Percentiles rank a stretch among this genome's conserved stretches.
Conservation (phyloP, 2,113 vertebrate genomes). For the Lampris megalopsis region DNA sequence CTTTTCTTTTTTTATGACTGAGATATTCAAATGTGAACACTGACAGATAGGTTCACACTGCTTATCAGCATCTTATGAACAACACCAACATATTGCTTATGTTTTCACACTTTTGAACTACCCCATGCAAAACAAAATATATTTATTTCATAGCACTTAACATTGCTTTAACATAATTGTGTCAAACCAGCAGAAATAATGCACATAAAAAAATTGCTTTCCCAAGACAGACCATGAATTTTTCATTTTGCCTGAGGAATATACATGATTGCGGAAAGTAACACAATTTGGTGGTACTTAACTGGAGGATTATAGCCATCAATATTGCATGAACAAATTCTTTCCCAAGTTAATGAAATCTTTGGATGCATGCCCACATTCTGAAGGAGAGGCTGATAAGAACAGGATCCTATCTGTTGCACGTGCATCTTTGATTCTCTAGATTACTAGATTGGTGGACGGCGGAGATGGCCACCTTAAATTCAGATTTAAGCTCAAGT, state of each 20-base stretch:
- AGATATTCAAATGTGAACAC: neutral
- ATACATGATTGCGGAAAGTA: conserved; percentile 76
- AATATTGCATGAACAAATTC: conserved; percentile 82
- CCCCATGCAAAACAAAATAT: conserved; percentile 13
- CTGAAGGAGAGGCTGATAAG: conserved; percentile 50
- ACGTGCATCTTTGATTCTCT: neutral
- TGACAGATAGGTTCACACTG: neutral
- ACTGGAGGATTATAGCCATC: conserved; percentile 78
- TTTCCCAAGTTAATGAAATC: conserved; percentile 73
- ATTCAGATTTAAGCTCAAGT: conserved; percentile 11
- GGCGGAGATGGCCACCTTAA: neutral
- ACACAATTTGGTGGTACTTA: conserved; percentile 80
- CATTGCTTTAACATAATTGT: conserved; percentile 50
- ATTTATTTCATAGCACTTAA: conserved; percentile 39
- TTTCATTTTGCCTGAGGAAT: conserved; percentile 77
- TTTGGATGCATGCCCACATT: conserved; percentile 64
- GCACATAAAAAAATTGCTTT: conserved; percentile 59
- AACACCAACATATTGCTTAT: conserved; percentile 12
- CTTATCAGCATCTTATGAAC: neutral
- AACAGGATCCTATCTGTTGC: conserved; percentile 19
- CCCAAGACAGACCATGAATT: conserved; percentile 62
- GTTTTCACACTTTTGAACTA: neutral
- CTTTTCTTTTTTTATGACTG: neutral
- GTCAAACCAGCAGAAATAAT: conserved; percentile 42
- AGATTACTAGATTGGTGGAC: conserved; percentile 5